Base-by-base conservation (phyloP, 2,797 vertebrate species). In the Sardinella longiceps region DNA sequence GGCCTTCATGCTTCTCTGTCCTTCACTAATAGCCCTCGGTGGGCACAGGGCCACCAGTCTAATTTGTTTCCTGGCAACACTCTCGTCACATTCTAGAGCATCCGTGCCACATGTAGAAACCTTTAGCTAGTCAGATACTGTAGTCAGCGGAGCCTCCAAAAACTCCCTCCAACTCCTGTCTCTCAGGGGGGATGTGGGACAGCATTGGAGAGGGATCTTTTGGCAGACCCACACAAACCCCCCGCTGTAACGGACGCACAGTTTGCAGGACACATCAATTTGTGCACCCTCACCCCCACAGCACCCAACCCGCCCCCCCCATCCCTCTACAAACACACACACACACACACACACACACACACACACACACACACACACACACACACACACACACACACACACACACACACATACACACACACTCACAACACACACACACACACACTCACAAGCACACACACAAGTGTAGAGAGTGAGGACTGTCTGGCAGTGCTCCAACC, bases 261-360 rank as follows among this genome's bases (percentile, higher is more conserved):
- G 66, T 87, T 87, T 85, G 85, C 84, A 87, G 87, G 89, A 89
- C 89, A 86, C 84, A 87, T 86, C 86, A 88, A 87, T 88, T 87
- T 88, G 89, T 88, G 83, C 82, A 70, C 83, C 70, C 70, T 43
- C 77, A 80, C 85, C 89, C 66, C 14, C 56, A 60, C 23, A 60
- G 23, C 20, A 51, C 48, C 48, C 87, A 80, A 77, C 83, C 60
- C 25, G 2, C 74, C 74, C 84, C 88, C 58, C 6, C 58, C n/a
- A 6, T 25, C 60, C 2, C 60, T 4, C 25, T 28, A 28, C 60
- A 28, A 25, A 30, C 10, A 37, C 63, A 70, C 63, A 70, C 63
- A 66, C 28, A 66, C 63, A 33, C 10, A 15, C 63, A 14, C 11
- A 30, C 63, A 66, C 63, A 33, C 63, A 30, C 63, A 30, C 28